Conservation (phyloP, 2,113 vertebrate genomes). For the Forbesichthys agassizii region DNA sequence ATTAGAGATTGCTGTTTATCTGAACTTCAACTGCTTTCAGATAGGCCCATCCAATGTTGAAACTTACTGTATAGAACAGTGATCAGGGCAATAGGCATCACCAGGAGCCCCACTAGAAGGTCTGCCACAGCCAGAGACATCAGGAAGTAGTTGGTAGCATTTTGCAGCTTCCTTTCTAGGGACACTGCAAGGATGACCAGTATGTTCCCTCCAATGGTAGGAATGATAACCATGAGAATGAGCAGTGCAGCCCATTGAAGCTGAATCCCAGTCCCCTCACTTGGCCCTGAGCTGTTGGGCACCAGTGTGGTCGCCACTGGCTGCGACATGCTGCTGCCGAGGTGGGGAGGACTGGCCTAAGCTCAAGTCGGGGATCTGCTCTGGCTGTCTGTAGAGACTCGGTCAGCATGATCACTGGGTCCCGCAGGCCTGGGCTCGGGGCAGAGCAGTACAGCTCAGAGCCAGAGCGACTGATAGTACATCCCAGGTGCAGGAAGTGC, state of each 20-base stretch:
- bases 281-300: slow-evolving; percentile 45
- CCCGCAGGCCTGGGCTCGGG: slow-evolving; percentile 50
- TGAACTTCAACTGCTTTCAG: background rate
- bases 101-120: slow-evolving; percentile 92
- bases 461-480: slow-evolving; percentile 33
- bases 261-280: slow-evolving; percentile 50
- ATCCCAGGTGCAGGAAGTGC: slow-evolving; percentile 18
- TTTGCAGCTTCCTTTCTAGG: slow-evolving; percentile 93
- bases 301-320: slow-evolving; percentile 49
- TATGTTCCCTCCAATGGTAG: slow-evolving; percentile 95
- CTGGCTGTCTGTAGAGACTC: slow-evolving; percentile 70
- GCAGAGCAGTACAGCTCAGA: slow-evolving; percentile 33
- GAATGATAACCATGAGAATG: slow-evolving; percentile 89
- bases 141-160: slow-evolving; percentile 97
- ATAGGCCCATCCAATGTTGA: background rate
- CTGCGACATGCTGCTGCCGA: slow-evolving; percentile 66
- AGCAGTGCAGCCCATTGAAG: slow-evolving; percentile 88
- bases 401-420: slow-evolving; percentile 84
- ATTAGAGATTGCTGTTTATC: background rate
- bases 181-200: slow-evolving; percentile 95
- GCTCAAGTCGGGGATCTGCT: slow-evolving; percentile 65
- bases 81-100: slow-evolving; percentile 95
- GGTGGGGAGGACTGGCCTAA: slow-evolving; percentile 39
- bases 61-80: slow-evolving; percentile 83
- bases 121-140: slow-evolving; percentile 95